phyloP scores from a whole-genome alignment of 2,797 vertebrate species.

The Lepilemur septentrionalis region DNA sequence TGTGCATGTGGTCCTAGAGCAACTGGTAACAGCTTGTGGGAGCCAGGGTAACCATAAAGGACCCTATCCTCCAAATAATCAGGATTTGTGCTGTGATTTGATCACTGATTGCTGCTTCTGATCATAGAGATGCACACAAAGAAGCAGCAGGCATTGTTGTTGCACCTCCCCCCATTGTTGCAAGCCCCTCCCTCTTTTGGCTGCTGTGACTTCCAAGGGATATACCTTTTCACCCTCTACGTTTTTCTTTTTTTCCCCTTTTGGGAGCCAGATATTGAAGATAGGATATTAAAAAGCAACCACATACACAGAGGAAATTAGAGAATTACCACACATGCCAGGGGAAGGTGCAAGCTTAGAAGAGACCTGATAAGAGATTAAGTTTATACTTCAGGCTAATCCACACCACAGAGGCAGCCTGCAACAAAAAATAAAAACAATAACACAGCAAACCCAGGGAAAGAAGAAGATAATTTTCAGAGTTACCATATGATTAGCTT shows the following conservation, averaged over 20 bases:
- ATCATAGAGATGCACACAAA: neutral
- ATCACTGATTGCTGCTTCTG: neutral
- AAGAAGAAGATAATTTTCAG: no score
- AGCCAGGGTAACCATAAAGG: neutral
- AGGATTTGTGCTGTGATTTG: neutral
- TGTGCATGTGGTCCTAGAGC: neutral
- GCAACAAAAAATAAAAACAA: neutral
- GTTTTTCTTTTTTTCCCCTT: neutral
- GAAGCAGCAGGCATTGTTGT: neutral
- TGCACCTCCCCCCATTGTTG: neutral
- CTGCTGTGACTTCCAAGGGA: neutral
- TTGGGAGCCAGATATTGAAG: neutral
- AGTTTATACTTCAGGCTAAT: neutral
- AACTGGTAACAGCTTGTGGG: neutral
- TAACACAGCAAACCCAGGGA: neutral
- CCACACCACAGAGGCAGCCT: neutral
- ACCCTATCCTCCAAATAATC: neutral
- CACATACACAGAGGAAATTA: neutral
- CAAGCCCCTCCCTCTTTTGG: neutral
- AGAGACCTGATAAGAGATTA: neutral
- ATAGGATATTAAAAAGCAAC: neutral
- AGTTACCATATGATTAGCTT: no score
- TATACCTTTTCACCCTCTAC: neutral
- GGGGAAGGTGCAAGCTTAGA: neutral
- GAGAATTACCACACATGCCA: neutral